phyloP scores from a whole-genome alignment of 2,888 invertebrate species.

The Drosophila mercatorum region DNA sequence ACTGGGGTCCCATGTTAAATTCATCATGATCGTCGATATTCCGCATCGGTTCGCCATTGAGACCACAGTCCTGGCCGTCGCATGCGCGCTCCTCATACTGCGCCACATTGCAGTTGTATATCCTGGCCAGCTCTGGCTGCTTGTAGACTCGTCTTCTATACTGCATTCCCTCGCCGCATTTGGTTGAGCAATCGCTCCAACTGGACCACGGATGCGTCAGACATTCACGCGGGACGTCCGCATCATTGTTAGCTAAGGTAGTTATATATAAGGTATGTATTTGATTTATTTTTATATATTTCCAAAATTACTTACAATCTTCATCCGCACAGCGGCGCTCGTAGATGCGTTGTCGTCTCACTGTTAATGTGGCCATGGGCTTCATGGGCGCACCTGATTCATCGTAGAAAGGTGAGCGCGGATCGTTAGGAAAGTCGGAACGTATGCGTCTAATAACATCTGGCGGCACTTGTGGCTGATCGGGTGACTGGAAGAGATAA shows the following conservation, averaged over 20 bases:
- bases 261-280: not conserved
- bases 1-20: conserved; percentile 19
- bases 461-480: conserved; percentile 93
- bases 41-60: conserved; percentile 60
- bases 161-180: conserved; percentile 85
- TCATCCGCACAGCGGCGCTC: conserved; percentile 90
- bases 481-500: conserved; percentile 87
- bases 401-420: conserved; percentile 96
- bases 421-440: conserved; percentile 93
- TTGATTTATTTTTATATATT: too few species aligned
- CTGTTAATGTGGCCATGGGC: conserved; percentile 93
- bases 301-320: conserved; percentile 69
- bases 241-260: conserved; percentile 76
- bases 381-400: conserved; percentile 90
- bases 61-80: conserved; percentile 80
- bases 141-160: conserved; percentile 82
- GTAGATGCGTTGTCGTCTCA: conserved; percentile 92
- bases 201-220: conserved; percentile 85
- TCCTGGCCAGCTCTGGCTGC: conserved; percentile 78
- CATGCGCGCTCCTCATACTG: conserved; percentile 81
- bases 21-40: conserved; percentile 41
- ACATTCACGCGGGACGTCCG: conserved; percentile 83
- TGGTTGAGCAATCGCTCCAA: conserved; percentile 85
- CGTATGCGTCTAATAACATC: conserved; percentile 94
- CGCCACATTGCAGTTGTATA: conserved; percentile 74